These are phyloP conservation scores for Leuciscus waleckii DNA, from an alignment of 2,797 vertebrate genomes.

Conservation along the genomic window DNA sequence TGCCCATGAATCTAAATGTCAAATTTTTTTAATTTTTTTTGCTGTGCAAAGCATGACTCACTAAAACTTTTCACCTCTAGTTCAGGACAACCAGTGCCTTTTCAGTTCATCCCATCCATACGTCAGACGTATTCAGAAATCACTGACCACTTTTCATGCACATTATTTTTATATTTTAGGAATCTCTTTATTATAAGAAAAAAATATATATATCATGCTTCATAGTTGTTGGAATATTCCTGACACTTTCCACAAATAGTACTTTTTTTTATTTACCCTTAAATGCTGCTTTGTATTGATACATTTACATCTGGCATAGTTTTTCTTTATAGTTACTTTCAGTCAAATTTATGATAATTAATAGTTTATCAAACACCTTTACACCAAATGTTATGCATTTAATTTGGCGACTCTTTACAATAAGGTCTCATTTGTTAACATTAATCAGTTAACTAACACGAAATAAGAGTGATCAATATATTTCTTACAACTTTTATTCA, in stretches of 20 bases:
- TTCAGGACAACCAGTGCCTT: not conserved
- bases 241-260: not conserved
- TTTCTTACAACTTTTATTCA: not conserved
- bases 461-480: too few species aligned
- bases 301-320: not conserved
- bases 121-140: not conserved
- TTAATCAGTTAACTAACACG: not conserved
- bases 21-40: not conserved
- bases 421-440: not conserved
- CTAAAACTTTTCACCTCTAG: not conserved
- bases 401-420: not conserved
- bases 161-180: not conserved
- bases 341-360: not conserved
- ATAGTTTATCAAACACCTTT: not conserved
- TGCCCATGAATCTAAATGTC: not conserved
- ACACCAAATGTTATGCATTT: not conserved
- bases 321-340: not conserved
- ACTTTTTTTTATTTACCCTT: not conserved
- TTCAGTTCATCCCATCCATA: not conserved
- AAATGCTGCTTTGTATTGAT: not conserved
- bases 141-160: not conserved
- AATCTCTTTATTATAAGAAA: not conserved
- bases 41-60: conserved; percentile 8
- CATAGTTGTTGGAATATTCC: not conserved
- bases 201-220: not conserved